phyloP scores from a whole-genome alignment of 2,797 vertebrate species.

The Enteromius thamalakanensis region DNA sequence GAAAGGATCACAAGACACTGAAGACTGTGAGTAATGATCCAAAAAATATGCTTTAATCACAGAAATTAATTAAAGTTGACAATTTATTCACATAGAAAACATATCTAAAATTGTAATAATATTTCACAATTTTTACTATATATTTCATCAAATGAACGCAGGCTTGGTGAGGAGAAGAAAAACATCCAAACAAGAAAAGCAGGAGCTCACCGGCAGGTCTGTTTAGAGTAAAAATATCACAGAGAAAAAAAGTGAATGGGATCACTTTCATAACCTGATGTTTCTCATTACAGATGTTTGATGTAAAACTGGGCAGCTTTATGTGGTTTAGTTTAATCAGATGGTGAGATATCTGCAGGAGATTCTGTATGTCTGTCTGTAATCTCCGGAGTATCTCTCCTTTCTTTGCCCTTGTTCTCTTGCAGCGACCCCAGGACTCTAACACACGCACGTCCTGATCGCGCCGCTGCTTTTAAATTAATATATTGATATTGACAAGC shows the following conservation, averaged over 20 bases:
- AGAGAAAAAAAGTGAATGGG: neutral
- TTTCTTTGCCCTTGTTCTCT: slow-evolving; percentile 70
- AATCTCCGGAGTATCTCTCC: slow-evolving; percentile 57
- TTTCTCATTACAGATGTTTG: neutral
- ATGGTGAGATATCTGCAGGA: slow-evolving; percentile 1
- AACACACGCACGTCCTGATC: slow-evolving; percentile 54
- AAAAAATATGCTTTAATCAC: no score
- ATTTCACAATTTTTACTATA: neutral
- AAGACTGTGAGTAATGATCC: neutral
- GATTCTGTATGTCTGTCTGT: slow-evolving; percentile 13
- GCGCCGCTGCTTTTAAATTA: slow-evolving; percentile 89
- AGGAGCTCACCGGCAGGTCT: neutral
- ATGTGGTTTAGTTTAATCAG: slow-evolving; percentile 15
- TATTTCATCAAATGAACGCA: neutral
- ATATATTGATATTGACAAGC: slow-evolving; percentile 98
- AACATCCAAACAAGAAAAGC: neutral
- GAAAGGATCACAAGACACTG: no score
- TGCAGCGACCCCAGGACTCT: slow-evolving; percentile 53
- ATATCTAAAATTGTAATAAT: neutral
- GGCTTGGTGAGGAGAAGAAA: neutral
- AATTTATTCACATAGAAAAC: neutral
- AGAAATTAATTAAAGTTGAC: no score
- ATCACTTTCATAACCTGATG: neutral
- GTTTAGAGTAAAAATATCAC: neutral
- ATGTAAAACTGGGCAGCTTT: neutral